These are phyloP conservation scores for Caenorhabditis sp. DNA, from an alignment of 2,888 invertebrate species.

Conservation along the genomic window DNA sequence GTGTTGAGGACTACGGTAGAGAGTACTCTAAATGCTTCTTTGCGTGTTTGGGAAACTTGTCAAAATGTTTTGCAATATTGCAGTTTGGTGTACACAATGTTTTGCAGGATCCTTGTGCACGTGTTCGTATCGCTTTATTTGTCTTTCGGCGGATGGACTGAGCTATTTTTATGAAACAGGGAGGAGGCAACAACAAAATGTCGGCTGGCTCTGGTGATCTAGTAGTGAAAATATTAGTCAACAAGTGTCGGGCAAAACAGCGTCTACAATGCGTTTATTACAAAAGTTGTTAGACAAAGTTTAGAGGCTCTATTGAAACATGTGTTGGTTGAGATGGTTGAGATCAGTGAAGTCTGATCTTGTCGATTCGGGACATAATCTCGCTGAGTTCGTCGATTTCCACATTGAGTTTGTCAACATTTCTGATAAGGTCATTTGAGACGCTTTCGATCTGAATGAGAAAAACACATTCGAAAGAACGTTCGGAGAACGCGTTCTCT, in stretches of 20 bases:
- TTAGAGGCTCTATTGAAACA: not conserved
- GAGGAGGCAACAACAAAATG: not conserved
- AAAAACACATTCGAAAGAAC: slow-evolving; percentile 6
- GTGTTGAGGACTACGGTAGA: too few species aligned
- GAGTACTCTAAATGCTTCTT: too few species aligned
- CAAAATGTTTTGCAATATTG: too few species aligned
- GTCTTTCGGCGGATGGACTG: not conserved
- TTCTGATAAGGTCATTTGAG: slow-evolving; percentile 23
- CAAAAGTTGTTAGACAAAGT: too few species aligned
- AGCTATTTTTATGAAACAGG: not conserved
- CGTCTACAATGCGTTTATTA: too few species aligned
- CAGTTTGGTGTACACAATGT: not conserved
- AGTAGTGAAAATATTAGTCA: too few species aligned
- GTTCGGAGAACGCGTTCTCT: slow-evolving; percentile 4
- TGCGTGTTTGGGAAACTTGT: too few species aligned
- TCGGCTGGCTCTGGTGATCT: not conserved
- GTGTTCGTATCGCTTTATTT: not conserved
- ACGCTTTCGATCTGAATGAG: slow-evolving; percentile 38
- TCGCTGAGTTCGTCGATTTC: slow-evolving; percentile 39
- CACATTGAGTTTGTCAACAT: slow-evolving; percentile 12
- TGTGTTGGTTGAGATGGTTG: not conserved
- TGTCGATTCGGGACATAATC: slow-evolving; percentile 22
- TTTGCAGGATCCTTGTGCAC: not conserved
- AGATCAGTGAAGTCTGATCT: slow-evolving; percentile 12
- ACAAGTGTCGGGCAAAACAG: too few species aligned